A percentile compares a stretch with the other conserved stretches of the same genome.
phyloP scores from a whole-genome alignment of 92 coral and sea anemone genomes.

The Hydrozoanthus gracilis region DNA sequence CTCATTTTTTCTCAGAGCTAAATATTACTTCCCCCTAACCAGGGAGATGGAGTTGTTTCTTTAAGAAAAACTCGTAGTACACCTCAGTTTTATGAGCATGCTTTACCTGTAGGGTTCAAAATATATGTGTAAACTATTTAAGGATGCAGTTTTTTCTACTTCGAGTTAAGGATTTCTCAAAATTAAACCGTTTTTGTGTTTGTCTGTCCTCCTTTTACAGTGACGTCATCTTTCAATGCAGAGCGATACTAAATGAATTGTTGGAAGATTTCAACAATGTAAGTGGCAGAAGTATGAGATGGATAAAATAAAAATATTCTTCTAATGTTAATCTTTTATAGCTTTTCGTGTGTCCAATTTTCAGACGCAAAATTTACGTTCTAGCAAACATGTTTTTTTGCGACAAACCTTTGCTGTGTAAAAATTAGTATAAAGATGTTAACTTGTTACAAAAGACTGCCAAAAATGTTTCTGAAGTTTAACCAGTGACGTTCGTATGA shows the following conservation, averaged over 20 bases:
- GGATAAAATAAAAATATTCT: background rate
- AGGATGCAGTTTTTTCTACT: too few species aligned
- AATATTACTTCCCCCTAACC: too few species aligned
- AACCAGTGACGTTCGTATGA: too few species aligned
- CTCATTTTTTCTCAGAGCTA: too few species aligned
- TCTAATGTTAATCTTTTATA: background rate
- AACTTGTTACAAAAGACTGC: background rate
- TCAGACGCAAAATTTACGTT: background rate
- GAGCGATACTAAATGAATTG: constrained; percentile 73
- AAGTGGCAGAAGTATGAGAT: background rate
- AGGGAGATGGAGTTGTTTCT: too few species aligned
- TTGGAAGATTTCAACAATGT: constrained; percentile 79
- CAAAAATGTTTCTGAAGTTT: background rate
- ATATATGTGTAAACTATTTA: too few species aligned
- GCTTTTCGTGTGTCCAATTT: background rate
- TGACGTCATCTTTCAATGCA: constrained; percentile 74
- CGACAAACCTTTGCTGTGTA: background rate
- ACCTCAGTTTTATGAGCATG: too few species aligned
- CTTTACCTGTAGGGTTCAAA: too few species aligned
- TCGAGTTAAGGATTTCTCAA: too few species aligned
- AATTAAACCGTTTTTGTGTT: too few species aligned
- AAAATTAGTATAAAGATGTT: background rate
- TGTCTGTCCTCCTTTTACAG: constrained; percentile 43
- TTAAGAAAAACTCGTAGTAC: too few species aligned
- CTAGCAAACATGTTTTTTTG: background rate